Evolutionary conservation across 1,140 invertebrate species (phyloP), one percentile per base, ranked within the genome.

Genomic region (Eulimnadia texana): DNA sequence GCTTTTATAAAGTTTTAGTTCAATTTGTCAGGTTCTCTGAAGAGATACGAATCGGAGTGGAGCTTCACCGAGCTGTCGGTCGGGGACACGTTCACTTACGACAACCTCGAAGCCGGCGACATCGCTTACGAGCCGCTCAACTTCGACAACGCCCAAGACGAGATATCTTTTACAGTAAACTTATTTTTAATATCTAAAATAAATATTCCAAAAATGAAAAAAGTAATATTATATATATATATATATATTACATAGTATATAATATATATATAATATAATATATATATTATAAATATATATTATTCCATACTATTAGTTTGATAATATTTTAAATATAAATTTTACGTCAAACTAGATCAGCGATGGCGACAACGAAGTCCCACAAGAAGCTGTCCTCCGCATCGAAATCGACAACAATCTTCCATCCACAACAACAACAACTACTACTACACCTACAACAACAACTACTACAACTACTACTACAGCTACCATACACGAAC

Each of bases 381-480:
- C 25, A 20, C 27, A 57, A 0, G 55, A 29, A n/a, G 33, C 55
- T 2, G 20, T 57, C 11, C 55, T 27, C 25, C 33, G 33, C 55
- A 29, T 57, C 28, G 22, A 57, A 50, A 42, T 42, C 51, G 47
- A 50, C 23, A 29, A 63, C 47, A 19, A 47, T 47, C 29, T 28
- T 9, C 11, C 2, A 60, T 27, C 33, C 13, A 25, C 10, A 24
- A 23, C 27, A 19, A 19, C 20, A 50, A 42, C 42, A 19, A 61
- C 27, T 24, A 51, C 19, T 19, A 52, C 28, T 53, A 53, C 23
- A n/a, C 3, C 49, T 28, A 13, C 27, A 49, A 23, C 16, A n/a
- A 23, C 29, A 20, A n/a, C 42, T 51, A 20, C 51, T n/a, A 61
- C 59, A 54, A 54, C 47, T 13, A 0, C 23, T 53, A 13, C 58